These are phyloP conservation scores for Octodon degus DNA, from an alignment of 2,113 vertebrate species.

Conservation along the genomic window DNA sequence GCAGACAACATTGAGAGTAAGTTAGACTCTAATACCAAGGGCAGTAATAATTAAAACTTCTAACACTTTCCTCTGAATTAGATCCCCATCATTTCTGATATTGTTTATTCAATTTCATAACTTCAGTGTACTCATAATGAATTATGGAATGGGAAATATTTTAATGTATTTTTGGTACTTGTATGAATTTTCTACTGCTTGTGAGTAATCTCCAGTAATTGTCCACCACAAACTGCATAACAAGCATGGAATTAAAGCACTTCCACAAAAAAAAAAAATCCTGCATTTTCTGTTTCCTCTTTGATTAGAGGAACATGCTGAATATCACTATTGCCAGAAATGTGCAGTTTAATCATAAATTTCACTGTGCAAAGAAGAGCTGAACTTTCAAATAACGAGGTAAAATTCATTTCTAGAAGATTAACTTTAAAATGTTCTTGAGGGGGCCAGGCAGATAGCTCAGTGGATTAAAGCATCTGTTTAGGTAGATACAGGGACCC, in stretches of 20 bases:
- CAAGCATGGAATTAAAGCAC: constrained; percentile 14
- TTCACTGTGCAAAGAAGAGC: background rate
- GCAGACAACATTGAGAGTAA: background rate
- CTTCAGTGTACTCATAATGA: constrained; percentile 60
- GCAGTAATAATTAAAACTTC: background rate
- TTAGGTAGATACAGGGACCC: no score
- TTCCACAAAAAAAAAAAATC: constrained; percentile 26
- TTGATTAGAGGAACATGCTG: constrained; percentile 37
- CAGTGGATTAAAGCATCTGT: no score
- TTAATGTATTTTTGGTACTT: constrained; percentile 56
- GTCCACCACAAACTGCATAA: background rate
- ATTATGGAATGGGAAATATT: constrained; percentile 56
- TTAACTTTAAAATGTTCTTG: constrained; percentile 38
- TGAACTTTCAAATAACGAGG: constrained; percentile 29
- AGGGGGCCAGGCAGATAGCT: background rate
- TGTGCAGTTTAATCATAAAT: constrained; percentile 7
- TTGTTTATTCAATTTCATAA: constrained; percentile 37
- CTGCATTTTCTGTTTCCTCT: constrained; percentile 34
- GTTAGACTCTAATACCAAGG: background rate
- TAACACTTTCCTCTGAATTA: constrained; percentile 49
- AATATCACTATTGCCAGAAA: constrained; percentile 52
- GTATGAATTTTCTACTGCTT: constrained; percentile 39
- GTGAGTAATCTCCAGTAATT: constrained; percentile 61
- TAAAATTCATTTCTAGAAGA: constrained; percentile 38
- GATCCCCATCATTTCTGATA: background rate